Conservation (phyloP, 2,113 vertebrate genomes). For the Tragelaphus imberbis region DNA sequence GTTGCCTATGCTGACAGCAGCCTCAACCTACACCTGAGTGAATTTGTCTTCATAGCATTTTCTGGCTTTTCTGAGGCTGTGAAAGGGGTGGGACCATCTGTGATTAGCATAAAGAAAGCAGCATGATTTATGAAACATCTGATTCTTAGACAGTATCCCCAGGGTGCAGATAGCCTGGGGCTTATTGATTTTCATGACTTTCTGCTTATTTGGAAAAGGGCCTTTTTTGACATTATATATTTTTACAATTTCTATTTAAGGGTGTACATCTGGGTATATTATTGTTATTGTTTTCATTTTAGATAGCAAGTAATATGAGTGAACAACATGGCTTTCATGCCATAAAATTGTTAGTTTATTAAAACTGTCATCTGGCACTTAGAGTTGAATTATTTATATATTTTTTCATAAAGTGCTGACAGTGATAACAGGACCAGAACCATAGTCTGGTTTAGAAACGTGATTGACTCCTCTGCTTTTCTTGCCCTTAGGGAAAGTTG, state of each 20-base stretch:
- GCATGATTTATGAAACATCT: not conserved
- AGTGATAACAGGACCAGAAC: not conserved
- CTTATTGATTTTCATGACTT: not conserved
- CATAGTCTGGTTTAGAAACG: not conserved
- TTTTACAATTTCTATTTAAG: slow-evolving; percentile 8
- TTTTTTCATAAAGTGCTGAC: not conserved
- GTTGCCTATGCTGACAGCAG: not conserved
- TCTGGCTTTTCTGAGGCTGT: not conserved
- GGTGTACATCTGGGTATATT: not conserved
- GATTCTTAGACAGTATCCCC: not conserved
- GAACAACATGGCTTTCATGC: not conserved
- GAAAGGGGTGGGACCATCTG: not conserved
- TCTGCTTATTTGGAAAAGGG: not conserved
- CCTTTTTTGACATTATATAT: not conserved
- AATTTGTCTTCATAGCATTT: not conserved
- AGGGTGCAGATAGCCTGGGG: not conserved
- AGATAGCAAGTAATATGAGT: not conserved
- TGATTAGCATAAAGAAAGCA: not conserved
- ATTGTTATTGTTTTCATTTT: not conserved
- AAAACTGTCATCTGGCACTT: not conserved
- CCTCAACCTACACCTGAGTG: not conserved
- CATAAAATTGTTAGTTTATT: not conserved
- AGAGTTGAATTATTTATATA: slow-evolving; percentile 32
- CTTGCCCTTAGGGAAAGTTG: not conserved
- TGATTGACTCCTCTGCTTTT: not conserved